Evolutionary conservation across 2,797 vertebrate species (phyloP).

Genomic region (Chloroceryle amazona): DNA sequence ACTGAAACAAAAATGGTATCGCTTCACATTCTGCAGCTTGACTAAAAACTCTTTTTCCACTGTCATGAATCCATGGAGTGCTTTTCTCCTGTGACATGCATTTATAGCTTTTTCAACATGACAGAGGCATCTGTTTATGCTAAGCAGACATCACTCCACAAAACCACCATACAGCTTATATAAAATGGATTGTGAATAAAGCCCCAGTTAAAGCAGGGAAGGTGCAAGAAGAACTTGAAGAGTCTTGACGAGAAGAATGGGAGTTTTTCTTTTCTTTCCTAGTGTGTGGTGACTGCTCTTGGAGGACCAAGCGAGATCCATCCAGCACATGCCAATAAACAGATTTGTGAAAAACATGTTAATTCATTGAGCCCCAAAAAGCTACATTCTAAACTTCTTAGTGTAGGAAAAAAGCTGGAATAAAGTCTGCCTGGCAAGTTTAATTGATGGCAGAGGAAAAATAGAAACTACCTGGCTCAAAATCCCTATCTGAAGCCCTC

Average conservation of each 20-base stretch:
- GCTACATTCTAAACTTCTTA: background rate
- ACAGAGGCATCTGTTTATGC: background rate
- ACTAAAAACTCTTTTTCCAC: background rate
- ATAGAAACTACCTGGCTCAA: background rate
- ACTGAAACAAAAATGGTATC: background rate
- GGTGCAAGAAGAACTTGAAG: background rate
- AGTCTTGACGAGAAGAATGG: background rate
- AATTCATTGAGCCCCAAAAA: background rate
- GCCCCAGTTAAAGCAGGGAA: background rate
- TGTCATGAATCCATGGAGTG: background rate
- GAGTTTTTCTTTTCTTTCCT: background rate
- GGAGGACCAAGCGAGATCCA: background rate
- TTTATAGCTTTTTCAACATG: background rate
- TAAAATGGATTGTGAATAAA: background rate
- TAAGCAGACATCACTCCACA: background rate
- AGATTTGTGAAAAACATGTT: background rate
- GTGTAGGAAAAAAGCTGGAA: background rate
- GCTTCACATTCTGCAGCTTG: background rate
- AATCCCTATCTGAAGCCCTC: background rate
- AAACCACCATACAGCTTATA: constrained; percentile 1
- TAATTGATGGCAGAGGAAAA: background rate
- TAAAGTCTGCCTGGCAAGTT: background rate
- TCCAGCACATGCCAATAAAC: background rate
- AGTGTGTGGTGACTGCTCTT: background rate
- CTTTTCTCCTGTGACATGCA: background rate